Percentiles rank a stretch among this genome's conserved stretches.
Evolutionary conservation across 1,140 invertebrate genomes (phyloP).

Genomic region (Himalopsyche phryganea): DNA sequence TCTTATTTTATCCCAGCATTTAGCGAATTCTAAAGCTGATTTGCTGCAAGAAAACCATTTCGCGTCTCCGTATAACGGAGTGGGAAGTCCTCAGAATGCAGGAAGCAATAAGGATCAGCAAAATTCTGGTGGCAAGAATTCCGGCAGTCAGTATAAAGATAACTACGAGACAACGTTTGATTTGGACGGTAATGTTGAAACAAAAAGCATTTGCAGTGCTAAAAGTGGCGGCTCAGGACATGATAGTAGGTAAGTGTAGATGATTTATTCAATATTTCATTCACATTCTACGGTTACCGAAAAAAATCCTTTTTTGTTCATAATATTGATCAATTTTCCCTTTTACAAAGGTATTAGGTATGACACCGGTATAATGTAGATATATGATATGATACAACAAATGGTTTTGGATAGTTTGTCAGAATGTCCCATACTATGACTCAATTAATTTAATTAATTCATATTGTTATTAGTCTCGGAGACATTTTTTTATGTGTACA

Average conservation of each 20-base stretch:
- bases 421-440: no score
- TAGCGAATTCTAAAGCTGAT: conserved; percentile 46
- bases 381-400: no score
- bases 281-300: background rate
- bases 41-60: conserved; percentile 43
- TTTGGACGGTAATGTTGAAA: conserved; percentile 79
- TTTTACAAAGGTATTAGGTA: conserved; percentile 4
- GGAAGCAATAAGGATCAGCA: conserved; percentile 30
- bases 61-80: conserved; percentile 41
- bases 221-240: conserved; percentile 65
- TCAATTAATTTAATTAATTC: no score
- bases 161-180: conserved; percentile 83
- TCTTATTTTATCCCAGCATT: conserved; percentile 45
- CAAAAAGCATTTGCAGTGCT: conserved; percentile 61
- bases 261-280: background rate
- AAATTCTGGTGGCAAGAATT: conserved; percentile 36
- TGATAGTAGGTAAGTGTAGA: conserved; percentile 57
- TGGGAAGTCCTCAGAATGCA: conserved; percentile 31
- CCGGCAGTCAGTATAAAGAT: conserved; percentile 52
- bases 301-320: background rate
- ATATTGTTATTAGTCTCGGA: no score
- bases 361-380: no score
- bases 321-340: background rate
- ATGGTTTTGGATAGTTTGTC: no score
- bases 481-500: no score